Evolutionary conservation across 1,140 invertebrate genomes (phyloP).

Genomic region (Hyles vespertilio): DNA sequence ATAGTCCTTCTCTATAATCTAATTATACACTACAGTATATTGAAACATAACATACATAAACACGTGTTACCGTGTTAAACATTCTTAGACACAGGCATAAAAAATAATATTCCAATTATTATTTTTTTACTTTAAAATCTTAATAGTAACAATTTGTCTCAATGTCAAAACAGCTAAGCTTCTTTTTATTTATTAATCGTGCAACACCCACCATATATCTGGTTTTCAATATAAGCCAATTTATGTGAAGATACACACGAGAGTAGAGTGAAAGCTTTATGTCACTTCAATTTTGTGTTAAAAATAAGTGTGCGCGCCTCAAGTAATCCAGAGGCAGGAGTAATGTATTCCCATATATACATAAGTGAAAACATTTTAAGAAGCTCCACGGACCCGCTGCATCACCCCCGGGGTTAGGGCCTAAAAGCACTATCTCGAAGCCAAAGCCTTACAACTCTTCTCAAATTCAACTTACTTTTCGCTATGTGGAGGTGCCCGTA

Average conservation of each 20-base stretch:
- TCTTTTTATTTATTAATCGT: conserved; percentile 8
- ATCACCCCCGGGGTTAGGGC: conserved; percentile 73
- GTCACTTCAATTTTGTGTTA: conserved; percentile 74
- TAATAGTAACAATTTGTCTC: no score
- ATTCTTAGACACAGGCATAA: background rate
- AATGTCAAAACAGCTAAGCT: background rate
- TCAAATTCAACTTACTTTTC: conserved; percentile 75
- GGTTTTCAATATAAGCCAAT: conserved; percentile 64
- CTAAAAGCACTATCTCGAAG: conserved; percentile 75
- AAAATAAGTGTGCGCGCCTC: conserved; percentile 66
- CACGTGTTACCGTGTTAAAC: background rate
- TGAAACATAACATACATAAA: background rate
- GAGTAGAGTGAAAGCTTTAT: conserved; percentile 67
- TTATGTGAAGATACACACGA: conserved; percentile 65
- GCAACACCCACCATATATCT: background rate
- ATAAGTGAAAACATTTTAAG: conserved; percentile 75
- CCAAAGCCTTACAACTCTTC: conserved; percentile 75
- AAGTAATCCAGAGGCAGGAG: conserved; percentile 63
- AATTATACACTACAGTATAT: no score
- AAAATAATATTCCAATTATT: no score
- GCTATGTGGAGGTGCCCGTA: conserved; percentile 50
- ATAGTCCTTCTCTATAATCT: no score
- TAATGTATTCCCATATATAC: conserved; percentile 75
- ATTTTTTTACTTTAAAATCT: no score
- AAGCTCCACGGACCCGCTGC: conserved; percentile 69